Conservation (phyloP, 2,888 invertebrate genomes). For the Panopea generosa region DNA sequence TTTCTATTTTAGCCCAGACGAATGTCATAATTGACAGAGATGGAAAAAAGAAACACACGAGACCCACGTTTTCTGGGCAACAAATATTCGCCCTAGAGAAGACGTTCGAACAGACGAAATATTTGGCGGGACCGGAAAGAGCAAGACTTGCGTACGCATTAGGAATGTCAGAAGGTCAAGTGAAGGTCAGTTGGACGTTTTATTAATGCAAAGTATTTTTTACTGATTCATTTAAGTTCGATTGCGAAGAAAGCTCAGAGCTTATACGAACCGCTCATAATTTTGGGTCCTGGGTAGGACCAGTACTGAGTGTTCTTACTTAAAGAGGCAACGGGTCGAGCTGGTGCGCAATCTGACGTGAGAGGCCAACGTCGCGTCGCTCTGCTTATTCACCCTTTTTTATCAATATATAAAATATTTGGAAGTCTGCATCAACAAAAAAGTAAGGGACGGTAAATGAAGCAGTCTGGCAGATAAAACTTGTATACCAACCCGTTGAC, state of each 20-base stretch:
- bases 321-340: background rate
- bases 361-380: too few species aligned
- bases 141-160: constrained; percentile 99
- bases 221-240: too few species aligned
- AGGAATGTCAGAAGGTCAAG: constrained; percentile 99
- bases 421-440: too few species aligned
- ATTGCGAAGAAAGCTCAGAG: too few species aligned
- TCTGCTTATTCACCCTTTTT: too few species aligned
- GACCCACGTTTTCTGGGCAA: constrained; percentile 99
- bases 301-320: background rate
- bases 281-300: too few species aligned
- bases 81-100: constrained; percentile 99
- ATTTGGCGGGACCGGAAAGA: constrained; percentile 98
- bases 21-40: constrained; percentile 80
- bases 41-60: constrained; percentile 95
- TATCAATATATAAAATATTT: too few species aligned
- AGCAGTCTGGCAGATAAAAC: too few species aligned
- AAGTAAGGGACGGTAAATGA: too few species aligned
- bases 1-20: constrained; percentile 52
- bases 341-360: too few species aligned
- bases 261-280: too few species aligned
- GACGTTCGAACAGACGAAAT: constrained; percentile 99
- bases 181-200: constrained; percentile 98
- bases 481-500: too few species aligned
- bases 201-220: background rate